A percentile compares a stretch with the other conserved stretches of the same genome.
Conservation (phyloP, 2,113 vertebrate species). For the Buteo buteo region DNA sequence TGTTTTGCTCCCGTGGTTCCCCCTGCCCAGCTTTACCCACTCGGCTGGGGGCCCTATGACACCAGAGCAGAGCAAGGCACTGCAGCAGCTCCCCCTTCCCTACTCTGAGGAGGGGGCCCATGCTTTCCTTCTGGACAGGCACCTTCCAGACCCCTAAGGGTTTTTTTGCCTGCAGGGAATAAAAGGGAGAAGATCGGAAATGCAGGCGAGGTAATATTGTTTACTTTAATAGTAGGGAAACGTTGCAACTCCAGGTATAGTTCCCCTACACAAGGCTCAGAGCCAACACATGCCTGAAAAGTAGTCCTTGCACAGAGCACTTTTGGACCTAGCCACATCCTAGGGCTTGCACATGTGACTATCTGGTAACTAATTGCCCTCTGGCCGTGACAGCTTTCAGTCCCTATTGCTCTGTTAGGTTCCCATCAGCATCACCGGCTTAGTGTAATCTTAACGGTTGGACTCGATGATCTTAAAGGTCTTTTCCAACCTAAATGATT, state of each 20-base stretch:
- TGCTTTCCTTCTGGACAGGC: neutral
- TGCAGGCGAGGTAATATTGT: neutral
- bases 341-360: neutral
- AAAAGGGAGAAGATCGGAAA: neutral
- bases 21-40: fast-evolving
- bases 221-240: neutral
- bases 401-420: neutral
- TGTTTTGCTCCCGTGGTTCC: neutral
- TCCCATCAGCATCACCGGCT: neutral
- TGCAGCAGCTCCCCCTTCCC: neutral
- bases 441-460: neutral
- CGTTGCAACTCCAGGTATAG: neutral
- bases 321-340: neutral
- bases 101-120: fast-evolving
- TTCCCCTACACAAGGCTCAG: neutral
- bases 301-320: neutral
- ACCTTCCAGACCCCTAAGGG: neutral
- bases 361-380: neutral
- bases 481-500: too few species aligned
- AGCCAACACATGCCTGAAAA: neutral
- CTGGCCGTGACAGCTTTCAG: neutral
- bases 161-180: neutral
- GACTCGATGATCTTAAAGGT: too few species aligned
- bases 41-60: neutral
- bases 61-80: neutral